Percentiles rank a stretch among this genome's conserved stretches.
phyloP scores from a whole-genome alignment of 2,113 vertebrate genomes.

The Cettia cetti region DNA sequence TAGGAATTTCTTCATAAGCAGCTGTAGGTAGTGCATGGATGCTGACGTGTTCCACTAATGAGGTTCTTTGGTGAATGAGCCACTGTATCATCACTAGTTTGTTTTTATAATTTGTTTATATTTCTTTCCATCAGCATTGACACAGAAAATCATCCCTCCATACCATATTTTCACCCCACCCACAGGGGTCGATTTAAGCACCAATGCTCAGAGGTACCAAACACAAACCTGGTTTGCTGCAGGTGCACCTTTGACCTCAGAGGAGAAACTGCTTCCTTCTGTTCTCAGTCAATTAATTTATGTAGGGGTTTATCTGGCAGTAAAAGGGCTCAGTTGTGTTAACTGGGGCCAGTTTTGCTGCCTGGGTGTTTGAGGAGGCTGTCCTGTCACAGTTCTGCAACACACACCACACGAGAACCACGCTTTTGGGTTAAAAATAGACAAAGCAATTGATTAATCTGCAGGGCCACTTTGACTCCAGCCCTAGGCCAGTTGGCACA shows the following conservation, averaged over 20 bases:
- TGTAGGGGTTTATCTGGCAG: not conserved
- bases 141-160: conserved; percentile 73
- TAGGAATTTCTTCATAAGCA: conserved; percentile 67
- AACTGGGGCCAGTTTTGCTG: not conserved
- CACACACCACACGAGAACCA: not conserved
- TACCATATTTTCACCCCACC: conserved; percentile 75
- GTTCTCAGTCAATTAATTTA: not conserved
- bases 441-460: not conserved
- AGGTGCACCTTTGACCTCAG: not conserved
- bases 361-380: not conserved
- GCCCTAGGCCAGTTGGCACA: not conserved
- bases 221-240: not conserved
- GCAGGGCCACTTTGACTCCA: not conserved
- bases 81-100: conserved; percentile 78
- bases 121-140: conserved; percentile 77
- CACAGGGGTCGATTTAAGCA: conserved; percentile 97
- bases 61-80: conserved; percentile 89
- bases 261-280: not conserved
- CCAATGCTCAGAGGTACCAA: conserved; percentile 72
- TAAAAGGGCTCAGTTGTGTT: not conserved
- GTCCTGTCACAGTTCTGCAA: not conserved
- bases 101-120: conserved; percentile 71
- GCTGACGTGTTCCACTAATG: conserved; percentile 85
- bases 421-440: not conserved
- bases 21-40: conserved; percentile 92